Evolutionary conservation across 2,113 vertebrate genomes (phyloP).

Genomic region (Rhabdomys dilectus): DNA sequence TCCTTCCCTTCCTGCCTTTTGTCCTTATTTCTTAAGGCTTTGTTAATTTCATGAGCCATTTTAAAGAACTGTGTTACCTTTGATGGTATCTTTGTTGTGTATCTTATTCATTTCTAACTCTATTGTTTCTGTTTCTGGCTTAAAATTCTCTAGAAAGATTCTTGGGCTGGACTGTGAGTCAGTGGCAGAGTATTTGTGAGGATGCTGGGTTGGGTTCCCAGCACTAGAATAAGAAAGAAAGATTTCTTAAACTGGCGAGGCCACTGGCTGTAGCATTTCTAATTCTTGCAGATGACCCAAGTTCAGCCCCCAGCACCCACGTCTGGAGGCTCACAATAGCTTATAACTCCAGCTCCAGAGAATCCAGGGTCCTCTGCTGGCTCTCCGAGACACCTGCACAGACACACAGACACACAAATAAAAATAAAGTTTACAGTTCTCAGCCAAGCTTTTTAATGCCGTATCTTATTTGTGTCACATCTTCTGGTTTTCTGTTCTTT

Average conservation of each 20-base stretch:
- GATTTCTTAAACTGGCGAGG: neutral
- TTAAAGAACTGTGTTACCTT: neutral
- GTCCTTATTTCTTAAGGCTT: neutral
- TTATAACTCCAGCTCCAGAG: neutral
- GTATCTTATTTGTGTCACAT: neutral
- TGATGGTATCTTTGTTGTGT: neutral
- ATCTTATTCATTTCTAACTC: neutral
- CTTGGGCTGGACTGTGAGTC: neutral
- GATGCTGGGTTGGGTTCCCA: neutral
- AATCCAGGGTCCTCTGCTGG: neutral
- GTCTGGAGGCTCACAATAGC: neutral
- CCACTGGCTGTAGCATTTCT: neutral
- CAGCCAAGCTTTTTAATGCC: neutral
- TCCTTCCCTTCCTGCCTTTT: neutral
- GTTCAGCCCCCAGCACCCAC: neutral
- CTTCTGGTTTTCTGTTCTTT: neutral
- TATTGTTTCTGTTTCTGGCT: neutral
- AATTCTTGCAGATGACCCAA: neutral
- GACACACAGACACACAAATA: neutral
- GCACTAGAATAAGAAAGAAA: neutral
- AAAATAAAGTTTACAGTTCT: neutral
- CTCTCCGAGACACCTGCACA: neutral
- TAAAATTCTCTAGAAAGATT: neutral
- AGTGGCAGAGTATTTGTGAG: neutral
- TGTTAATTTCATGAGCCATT: neutral